These are phyloP conservation scores for Romanogobio albipinnatus DNA, from an alignment of 2,113 vertebrate species.

Conservation along the genomic window DNA sequence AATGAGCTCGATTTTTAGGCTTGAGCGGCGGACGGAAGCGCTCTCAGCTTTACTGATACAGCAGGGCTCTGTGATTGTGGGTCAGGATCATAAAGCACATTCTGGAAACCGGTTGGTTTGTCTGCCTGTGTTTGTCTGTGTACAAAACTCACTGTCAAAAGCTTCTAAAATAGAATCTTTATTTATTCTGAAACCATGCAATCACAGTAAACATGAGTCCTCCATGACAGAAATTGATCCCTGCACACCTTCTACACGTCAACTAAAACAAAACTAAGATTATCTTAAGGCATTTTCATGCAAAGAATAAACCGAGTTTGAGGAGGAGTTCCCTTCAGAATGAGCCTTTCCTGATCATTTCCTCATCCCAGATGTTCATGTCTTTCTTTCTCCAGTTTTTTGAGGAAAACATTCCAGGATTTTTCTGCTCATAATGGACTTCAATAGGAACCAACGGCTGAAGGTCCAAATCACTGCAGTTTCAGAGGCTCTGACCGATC, in stretches of 20 bases:
- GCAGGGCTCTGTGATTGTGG: constrained; percentile 27
- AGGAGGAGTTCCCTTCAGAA: no score
- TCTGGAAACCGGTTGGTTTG: constrained; percentile 40
- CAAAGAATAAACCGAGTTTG: not conserved
- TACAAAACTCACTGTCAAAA: not conserved
- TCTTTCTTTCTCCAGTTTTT: no score
- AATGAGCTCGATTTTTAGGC: not conserved
- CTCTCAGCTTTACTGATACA: constrained; percentile 40
- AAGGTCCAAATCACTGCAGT: no score
- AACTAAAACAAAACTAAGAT: not conserved
- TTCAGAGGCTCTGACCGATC: no score
- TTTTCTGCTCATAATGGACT: no score
- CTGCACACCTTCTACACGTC: not conserved
- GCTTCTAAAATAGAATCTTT: not conserved
- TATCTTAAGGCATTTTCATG: constrained; percentile 52
- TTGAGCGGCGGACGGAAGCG: constrained; percentile 26
- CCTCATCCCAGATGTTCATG: no score
- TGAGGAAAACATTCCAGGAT: no score
- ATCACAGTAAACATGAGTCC: no score
- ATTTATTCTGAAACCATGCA: constrained; percentile 14
- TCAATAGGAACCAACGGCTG: no score
- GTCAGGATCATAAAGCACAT: constrained; percentile 60
- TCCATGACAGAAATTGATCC: constrained; percentile 37
- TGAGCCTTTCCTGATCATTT: no score
- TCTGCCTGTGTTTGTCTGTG: not conserved